Base-by-base conservation (phyloP, 2,797 vertebrate genomes). In the Sebastes minor region DNA sequence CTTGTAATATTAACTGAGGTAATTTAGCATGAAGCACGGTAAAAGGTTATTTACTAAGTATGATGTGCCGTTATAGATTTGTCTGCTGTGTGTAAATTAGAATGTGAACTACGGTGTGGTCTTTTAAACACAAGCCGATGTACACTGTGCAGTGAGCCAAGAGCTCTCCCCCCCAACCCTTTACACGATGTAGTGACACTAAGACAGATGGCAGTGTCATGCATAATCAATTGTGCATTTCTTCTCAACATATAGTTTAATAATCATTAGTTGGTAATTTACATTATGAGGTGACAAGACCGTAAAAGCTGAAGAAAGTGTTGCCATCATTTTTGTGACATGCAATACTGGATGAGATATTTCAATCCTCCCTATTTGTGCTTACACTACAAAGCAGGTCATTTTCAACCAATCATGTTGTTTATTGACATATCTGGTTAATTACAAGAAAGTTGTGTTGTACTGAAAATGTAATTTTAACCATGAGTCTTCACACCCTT, bases 1-100 rank as follows among this genome's bases (percentile, higher is more conserved):
- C 76, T 53, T 64, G 61, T 80, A 78, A 77, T 84, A 91, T 92
- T 89, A 92, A 90, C 79, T 11, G 65, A 84, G 82, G 56, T 86
- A 92, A 92, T 91, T 91, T 88, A 88, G 79, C 89, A 85, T 90
- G 82, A 94, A 92, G 84, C 76, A 53, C 6, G 22, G 82, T 77
- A 82, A 88, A 86, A 88, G 80, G 83, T 86, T 85, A 86, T 92
- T 91, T 90, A 84, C 89, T 85, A 85, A 83, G 75, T 69, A 61
- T 81, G 76, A 88, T 82, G 23, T 20, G 30, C 32, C 61, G 52
- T 72, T 80, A 78, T 73, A 74, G 68, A 88, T 83, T 57, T 81
- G 71, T 71, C 78, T 74, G 60, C 42, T 4, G 52, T 32, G 76
- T 76, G 78, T 76, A 83, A 88, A 89, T 86, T 88, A 68, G 42